phyloP scores from a whole-genome alignment of 2,113 vertebrate species.

The Argyrosomus japonicus region DNA sequence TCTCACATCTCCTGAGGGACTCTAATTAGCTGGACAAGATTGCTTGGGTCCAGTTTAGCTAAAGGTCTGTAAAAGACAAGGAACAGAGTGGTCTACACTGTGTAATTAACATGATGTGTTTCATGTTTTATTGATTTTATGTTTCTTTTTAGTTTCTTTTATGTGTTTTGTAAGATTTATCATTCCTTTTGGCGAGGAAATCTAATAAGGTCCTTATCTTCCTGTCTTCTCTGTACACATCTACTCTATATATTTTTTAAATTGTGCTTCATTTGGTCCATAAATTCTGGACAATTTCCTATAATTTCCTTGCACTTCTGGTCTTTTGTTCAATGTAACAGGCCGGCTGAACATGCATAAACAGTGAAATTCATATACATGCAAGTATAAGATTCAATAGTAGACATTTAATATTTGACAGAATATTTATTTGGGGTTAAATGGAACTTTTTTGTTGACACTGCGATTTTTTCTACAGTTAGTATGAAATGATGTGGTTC shows the following conservation, averaged over 20 bases:
- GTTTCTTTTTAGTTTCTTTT: not conserved
- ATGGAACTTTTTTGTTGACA: not conserved
- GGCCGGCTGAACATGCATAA: not conserved
- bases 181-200: not conserved
- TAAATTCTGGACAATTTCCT: not conserved
- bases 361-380: not conserved
- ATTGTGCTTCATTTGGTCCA: not conserved
- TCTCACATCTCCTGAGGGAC: conserved; percentile 31
- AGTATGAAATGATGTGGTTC: not conserved
- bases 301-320: not conserved
- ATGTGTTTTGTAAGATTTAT: not conserved
- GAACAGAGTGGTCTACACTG: not conserved
- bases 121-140: not conserved
- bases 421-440: not conserved
- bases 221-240: not conserved
- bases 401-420: too few species aligned
- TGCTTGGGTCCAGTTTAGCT: not conserved
- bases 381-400: not conserved
- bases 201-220: too few species aligned
- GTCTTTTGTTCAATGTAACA: not conserved
- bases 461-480: not conserved
- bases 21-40: conserved; percentile 41
- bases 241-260: too few species aligned
- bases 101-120: not conserved
- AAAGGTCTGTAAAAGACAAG: conserved; percentile 26